A percentile compares a stretch with the other conserved stretches of the same genome.
These are phyloP conservation scores for Dicrostonyx torquatus DNA, from an alignment of 2,797 vertebrate species.

Conservation along the genomic window DNA sequence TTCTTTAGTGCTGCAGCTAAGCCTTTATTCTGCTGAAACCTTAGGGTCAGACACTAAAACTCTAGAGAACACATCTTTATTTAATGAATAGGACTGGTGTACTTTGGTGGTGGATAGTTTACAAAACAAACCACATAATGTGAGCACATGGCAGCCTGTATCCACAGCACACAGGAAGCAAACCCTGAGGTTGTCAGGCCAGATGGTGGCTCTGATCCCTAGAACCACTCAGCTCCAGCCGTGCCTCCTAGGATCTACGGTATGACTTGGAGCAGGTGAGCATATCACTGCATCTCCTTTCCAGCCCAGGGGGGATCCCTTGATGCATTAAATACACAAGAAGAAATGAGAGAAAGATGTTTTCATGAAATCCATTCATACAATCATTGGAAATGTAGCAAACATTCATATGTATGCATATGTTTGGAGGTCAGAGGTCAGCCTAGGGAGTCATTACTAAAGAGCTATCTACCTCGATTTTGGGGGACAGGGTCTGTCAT, in stretches of 20 bases:
- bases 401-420: not conserved
- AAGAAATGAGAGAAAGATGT: not conserved
- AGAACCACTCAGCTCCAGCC: not conserved
- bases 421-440: not conserved
- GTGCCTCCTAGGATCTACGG: not conserved
- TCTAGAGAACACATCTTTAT: not conserved
- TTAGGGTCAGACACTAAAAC: not conserved
- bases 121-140: not conserved
- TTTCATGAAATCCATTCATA: not conserved
- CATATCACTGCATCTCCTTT: not conserved
- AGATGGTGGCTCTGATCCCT: no score
- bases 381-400: not conserved
- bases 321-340: not conserved
- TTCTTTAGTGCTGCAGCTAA: not conserved
- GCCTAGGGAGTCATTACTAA: not conserved
- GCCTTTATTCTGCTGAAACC: not conserved
- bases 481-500: not conserved
- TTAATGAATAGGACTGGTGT: not conserved
- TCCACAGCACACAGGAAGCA: accelerated
- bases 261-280: not conserved
- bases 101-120: not conserved
- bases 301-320: not conserved
- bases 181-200: not conserved
- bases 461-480: not conserved
- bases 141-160: no score